Conservation (phyloP, 2,797 vertebrate species). For the Columba guinea region DNA sequence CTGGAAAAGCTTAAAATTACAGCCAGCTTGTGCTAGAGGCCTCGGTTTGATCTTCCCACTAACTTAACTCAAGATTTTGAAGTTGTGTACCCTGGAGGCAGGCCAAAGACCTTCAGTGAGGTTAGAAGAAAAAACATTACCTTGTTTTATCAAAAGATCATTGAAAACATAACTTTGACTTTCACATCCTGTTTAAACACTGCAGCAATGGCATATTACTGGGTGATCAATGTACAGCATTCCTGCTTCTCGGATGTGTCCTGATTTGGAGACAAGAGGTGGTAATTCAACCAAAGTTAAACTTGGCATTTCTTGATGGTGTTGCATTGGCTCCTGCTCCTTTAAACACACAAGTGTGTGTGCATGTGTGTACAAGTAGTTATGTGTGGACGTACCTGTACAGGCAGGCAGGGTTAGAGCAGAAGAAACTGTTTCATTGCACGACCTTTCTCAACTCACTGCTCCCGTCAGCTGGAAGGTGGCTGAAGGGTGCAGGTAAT, state of each 20-base stretch:
- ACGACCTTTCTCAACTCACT: neutral
- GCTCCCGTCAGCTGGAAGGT: neutral
- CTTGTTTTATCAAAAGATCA: neutral
- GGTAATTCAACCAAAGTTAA: neutral
- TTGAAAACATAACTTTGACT: neutral
- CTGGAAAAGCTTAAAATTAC: neutral
- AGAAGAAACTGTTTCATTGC: neutral
- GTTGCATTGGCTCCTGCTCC: neutral
- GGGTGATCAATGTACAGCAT: neutral
- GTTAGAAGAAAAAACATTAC: neutral
- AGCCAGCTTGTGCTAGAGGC: neutral
- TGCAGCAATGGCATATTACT: neutral
- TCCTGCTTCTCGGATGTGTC: neutral
- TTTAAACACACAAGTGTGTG: accelerated
- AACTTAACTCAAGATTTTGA: neutral
- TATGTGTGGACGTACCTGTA: neutral
- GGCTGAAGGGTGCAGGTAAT: neutral
- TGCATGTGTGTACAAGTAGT: neutral
- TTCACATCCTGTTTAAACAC: neutral
- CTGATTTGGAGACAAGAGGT: neutral
- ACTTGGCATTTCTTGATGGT: neutral
- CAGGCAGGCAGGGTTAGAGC: neutral
- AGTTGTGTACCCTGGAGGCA: neutral
- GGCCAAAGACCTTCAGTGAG: neutral
- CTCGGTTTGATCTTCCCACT: neutral